Conservation (phyloP, 2,113 vertebrate species). For the Colossoma macropomum region DNA sequence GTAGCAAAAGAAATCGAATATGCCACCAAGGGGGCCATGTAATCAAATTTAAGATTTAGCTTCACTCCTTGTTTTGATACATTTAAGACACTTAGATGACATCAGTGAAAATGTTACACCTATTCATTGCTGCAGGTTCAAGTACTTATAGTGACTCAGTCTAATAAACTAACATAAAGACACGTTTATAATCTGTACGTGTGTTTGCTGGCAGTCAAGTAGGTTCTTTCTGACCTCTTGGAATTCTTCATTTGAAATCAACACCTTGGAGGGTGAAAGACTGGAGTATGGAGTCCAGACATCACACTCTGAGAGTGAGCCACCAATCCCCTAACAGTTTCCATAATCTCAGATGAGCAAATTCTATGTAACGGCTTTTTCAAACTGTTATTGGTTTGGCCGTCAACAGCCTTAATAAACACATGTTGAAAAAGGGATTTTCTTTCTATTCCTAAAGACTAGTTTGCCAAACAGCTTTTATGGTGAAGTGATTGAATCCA, state of each 20-base stretch:
- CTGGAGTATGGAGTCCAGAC: not conserved
- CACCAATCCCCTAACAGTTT: slow-evolving; percentile 35
- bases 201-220: not conserved
- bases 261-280: slow-evolving; percentile 33
- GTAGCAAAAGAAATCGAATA: not conserved
- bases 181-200: not conserved
- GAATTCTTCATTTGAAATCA: slow-evolving; percentile 34
- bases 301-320: not conserved
- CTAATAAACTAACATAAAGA: not conserved
- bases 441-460: slow-evolving; percentile 42
- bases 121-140: no score
- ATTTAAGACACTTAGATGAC: not conserved
- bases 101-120: no score
- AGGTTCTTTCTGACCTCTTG: slow-evolving; percentile 7
- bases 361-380: slow-evolving; percentile 28
- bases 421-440: slow-evolving; percentile 14
- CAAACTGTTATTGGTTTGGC: slow-evolving; percentile 44
- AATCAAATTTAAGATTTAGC: not conserved
- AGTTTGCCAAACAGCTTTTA: slow-evolving; percentile 48
- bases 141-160: not conserved
- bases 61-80: slow-evolving; percentile 3
- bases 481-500: slow-evolving; percentile 49
- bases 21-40: not conserved
- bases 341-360: slow-evolving; percentile 45
- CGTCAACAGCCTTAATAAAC: slow-evolving; percentile 39